Evolutionary conservation across 2,888 invertebrate genomes (phyloP).

Genomic region (Margaritifera margaritifera): DNA sequence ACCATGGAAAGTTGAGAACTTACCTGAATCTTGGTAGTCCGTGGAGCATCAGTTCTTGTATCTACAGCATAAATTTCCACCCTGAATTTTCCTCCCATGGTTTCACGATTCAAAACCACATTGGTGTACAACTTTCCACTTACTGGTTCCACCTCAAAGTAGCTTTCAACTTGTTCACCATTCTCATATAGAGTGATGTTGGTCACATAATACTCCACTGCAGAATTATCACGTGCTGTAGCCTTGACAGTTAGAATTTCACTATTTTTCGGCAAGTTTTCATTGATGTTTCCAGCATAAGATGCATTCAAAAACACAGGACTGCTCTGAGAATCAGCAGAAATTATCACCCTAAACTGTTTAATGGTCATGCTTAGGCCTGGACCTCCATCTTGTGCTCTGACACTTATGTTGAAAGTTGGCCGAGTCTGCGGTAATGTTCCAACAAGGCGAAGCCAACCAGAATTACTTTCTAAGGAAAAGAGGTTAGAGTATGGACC

Average conservation of each 20-base stretch:
- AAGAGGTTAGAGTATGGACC: conserved; percentile 26
- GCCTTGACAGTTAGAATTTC: conserved; percentile 84
- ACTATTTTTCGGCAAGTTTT: conserved; percentile 91
- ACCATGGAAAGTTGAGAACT: conserved; percentile 20
- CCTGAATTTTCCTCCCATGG: conserved; percentile 50
- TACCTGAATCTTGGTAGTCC: conserved; percentile 61
- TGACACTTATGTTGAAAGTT: conserved; percentile 43
- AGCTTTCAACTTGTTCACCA: conserved; percentile 68
- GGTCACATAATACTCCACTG: conserved; percentile 92
- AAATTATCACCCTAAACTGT: conserved; percentile 39
- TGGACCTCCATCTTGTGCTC: conserved; percentile 48
- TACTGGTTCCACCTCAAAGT: conserved; percentile 54
- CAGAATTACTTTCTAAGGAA: conserved; percentile 34
- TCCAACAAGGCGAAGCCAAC: conserved; percentile 35
- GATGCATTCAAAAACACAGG: conserved; percentile 44
- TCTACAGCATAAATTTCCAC: conserved; percentile 65
- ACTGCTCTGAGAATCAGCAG: conserved; percentile 33
- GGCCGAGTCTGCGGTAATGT: conserved; percentile 29
- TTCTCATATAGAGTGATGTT: conserved; percentile 76
- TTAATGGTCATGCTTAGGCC: conserved; percentile 27
- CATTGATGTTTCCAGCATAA: conserved; percentile 86
- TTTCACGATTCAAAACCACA: conserved; percentile 56
- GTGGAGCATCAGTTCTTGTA: conserved; percentile 47
- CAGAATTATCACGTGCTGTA: conserved; percentile 32
- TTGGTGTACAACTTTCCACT: conserved; percentile 55